A percentile compares a stretch with the other conserved stretches of the same genome.
These are phyloP conservation scores for Epizoanthus scotinus DNA, from an alignment of 92 coral and sea anemone genomes.

Conservation along the genomic window DNA sequence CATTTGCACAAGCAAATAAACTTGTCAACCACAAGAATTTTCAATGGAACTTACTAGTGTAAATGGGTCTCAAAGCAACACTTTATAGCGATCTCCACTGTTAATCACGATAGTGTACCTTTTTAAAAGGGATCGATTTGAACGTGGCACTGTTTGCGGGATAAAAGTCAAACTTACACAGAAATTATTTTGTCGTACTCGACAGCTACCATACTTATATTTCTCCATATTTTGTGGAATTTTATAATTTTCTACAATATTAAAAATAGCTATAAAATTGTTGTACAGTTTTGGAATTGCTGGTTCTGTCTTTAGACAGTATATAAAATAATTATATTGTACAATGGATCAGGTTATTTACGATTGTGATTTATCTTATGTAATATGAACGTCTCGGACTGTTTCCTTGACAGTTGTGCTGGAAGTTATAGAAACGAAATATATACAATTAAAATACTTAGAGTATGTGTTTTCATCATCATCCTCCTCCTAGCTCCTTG, in stretches of 20 bases:
- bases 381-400: not conserved
- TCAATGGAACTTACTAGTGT: too few relatives aligned
- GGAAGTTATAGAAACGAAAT: not conserved
- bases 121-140: too few relatives aligned
- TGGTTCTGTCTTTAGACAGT: not conserved
- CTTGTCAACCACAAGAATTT: too few relatives aligned
- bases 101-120: too few relatives aligned
- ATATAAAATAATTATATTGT: not conserved
- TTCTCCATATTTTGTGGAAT: not conserved
- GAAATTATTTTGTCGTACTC: too few relatives aligned
- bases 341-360: not conserved
- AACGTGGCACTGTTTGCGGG: too few relatives aligned
- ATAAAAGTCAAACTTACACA: too few relatives aligned
- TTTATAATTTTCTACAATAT: not conserved
- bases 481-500: too few relatives aligned
- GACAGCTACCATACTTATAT: not conserved
- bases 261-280: not conserved
- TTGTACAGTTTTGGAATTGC: not conserved
- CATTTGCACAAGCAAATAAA: too few relatives aligned
- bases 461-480: not conserved
- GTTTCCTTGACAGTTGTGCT: not conserved
- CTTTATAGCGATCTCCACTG: too few relatives aligned
- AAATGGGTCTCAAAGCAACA: too few relatives aligned
- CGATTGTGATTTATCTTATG: not conserved
- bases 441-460: not conserved